Evolutionary conservation across 2,888 invertebrate genomes (phyloP), one percentile per base, ranked within the genome.

Genomic region (Trilocha varians): DNA sequence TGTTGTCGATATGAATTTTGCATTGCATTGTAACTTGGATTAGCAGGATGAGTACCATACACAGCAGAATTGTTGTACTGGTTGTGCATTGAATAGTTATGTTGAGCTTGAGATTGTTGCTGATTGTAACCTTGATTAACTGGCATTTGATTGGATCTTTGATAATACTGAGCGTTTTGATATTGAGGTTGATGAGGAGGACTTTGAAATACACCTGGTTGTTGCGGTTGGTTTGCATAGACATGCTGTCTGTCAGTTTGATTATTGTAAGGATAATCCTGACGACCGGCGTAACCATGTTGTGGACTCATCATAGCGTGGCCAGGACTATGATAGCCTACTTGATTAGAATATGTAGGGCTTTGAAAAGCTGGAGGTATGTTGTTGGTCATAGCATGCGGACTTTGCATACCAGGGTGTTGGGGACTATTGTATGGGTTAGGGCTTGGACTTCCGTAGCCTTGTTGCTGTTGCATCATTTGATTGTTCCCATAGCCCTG

Each of bases 251-350:
- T 67, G n/a, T 83, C 82, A 35, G 63, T 50, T 59, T 75, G 80
- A 56, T 54, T 69, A 47, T 73, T 59, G 47, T 80, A 83, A 38
- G 78, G 74, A 54, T 74, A 79, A 6, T 84, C 83, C 50, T 75
- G 82, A 36, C 78, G 65, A 13, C 65, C 62, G 1, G 66, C 57
- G 45, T 70, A 78, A n/a, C 50, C 62, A 39, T 66, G 73, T 53
- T 79, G 83, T n/a, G 84, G 82, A 47, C 82, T 84, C 71, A 83
- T 70, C 64, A 83, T 74, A 9, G 74, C 62, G 46, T 80, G 78
- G 1, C 74, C 76, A 1, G 83, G 77, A 43, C 79, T 82, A 36
- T 79, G 75, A 48, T 73, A 87, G 17, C 71, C 78, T 43, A 73
- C 78, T 67, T 68, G 84, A 48, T 70, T 82, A 36, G 69, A 70